Evolutionary conservation across 2,888 invertebrate genomes (phyloP), one percentile per base, ranked within the genome.

Genomic region (Aspidiotus destructor): DNA sequence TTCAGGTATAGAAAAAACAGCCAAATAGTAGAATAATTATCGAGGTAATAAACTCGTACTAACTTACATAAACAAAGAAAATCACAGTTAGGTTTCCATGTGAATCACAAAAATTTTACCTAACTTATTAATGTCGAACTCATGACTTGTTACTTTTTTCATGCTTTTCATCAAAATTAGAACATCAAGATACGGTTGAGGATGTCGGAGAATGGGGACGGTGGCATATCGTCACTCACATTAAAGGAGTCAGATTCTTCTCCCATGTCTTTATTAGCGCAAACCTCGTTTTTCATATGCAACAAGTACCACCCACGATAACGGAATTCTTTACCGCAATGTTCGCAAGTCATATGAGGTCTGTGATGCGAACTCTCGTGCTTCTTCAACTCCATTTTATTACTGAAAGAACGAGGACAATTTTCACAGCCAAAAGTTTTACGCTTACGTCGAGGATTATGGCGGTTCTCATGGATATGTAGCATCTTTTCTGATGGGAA

Each of bases 401-500:
- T 65, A 40, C 55, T 44, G 15, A 65, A 65, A 16, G 8, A 57
- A 17, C 57, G 41, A 0, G 57, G 48, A 41, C 69, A 69, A 40
- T 69, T 63, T 53, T 69, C 63, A 52, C 69, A 69, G 5, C 63
- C 17, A 40, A 63, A 69, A 28, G 62, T 64, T 17, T 69, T 65
- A 17, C 65, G 54, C 54, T 65, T 65, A 10, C 65, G 65, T n/a
- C 65, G 65, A 13, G 65, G 65, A n/a, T 65, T 65, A 52, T 71
- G 71, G 5, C 42, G 53, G 15, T 69, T 70, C 11, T 28, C 42
- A 54, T 71, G 71, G 13, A 65, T 63, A 6, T 15, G 42, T 42
- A 71, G 63, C 17, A 69, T 67, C 15, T 62, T 58, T 57, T 64
- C 69, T 11, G 72, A 65, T 28, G 57, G 63, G 68, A 70, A 69